These are phyloP conservation scores for Acheta domesticus DNA, from an alignment of 2,888 invertebrate genomes.

Conservation along the genomic window DNA sequence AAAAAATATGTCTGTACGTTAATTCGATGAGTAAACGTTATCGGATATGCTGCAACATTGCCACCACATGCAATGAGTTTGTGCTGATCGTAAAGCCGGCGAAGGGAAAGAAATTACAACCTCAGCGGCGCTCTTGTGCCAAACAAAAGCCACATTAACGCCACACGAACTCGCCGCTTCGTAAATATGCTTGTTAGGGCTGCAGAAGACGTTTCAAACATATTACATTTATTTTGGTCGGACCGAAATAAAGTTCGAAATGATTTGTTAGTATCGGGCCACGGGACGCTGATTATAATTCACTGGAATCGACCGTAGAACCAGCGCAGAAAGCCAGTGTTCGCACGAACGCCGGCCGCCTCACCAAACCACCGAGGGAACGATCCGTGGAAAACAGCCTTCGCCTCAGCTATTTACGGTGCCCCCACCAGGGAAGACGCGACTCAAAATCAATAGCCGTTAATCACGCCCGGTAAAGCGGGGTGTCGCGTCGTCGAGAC, in stretches of 20 bases:
- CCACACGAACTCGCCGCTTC: background rate
- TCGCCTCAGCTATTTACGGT: background rate
- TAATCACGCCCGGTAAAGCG: background rate
- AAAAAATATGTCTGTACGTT: too few relatives aligned
- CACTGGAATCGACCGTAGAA: background rate
- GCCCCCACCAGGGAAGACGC: background rate
- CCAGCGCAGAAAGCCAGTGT: background rate
- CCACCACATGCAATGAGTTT: too few relatives aligned
- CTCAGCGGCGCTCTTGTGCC: background rate
- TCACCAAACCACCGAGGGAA: too few relatives aligned
- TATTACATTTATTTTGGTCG: background rate
- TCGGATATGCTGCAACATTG: too few relatives aligned
- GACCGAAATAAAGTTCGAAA: background rate
- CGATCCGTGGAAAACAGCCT: background rate
- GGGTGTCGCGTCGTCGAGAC: background rate
- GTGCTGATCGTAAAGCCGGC: too few relatives aligned
- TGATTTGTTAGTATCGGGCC: background rate
- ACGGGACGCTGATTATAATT: background rate
- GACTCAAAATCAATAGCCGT: constrained; percentile 1
- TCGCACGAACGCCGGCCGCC: too few relatives aligned
- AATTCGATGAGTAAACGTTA: too few relatives aligned
- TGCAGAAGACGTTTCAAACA: background rate
- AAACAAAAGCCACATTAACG: background rate
- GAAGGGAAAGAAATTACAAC: too few relatives aligned
- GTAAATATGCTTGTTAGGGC: background rate